Evolutionary conservation across 2,113 vertebrate genomes (phyloP).

Genomic region (Rana temporaria): DNA sequence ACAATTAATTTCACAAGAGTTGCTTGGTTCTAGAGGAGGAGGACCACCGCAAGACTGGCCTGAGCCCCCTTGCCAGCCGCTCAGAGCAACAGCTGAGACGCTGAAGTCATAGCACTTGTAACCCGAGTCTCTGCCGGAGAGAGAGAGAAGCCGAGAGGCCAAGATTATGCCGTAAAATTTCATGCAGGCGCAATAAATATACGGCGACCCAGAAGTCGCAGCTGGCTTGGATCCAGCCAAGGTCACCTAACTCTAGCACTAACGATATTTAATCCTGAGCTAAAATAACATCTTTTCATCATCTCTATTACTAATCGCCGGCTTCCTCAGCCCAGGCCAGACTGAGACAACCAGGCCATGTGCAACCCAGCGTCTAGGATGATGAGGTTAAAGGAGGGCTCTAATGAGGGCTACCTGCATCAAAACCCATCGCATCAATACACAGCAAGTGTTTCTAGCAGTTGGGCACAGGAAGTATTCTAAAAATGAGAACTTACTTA

Average conservation of each 20-base stretch:
- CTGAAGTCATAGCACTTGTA: neutral
- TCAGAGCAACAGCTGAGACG: slow-evolving; percentile 3
- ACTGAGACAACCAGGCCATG: neutral
- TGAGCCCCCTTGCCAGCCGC: neutral
- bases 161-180: slow-evolving; percentile 12
- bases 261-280: slow-evolving; percentile 30
- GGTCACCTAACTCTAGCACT: neutral
- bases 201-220: slow-evolving; percentile 31
- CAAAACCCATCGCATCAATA: neutral
- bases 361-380: too few relatives aligned
- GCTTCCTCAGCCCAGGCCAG: neutral
- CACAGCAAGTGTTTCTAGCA: too few relatives aligned
- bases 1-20: neutral
- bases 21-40: neutral
- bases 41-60: slow-evolving; percentile 6
- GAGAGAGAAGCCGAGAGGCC: neutral
- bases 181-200: slow-evolving; percentile 25
- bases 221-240: slow-evolving; percentile 1
- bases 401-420: neutral
- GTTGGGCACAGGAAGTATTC: too few relatives aligned
- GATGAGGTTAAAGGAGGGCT: too few relatives aligned
- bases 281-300: slow-evolving; percentile 42
- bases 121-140: neutral
- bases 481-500: too few relatives aligned
- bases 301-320: slow-evolving; percentile 17